phyloP scores from a whole-genome alignment of 2,888 invertebrate genomes.

The Sarcophaga rosellei region DNA sequence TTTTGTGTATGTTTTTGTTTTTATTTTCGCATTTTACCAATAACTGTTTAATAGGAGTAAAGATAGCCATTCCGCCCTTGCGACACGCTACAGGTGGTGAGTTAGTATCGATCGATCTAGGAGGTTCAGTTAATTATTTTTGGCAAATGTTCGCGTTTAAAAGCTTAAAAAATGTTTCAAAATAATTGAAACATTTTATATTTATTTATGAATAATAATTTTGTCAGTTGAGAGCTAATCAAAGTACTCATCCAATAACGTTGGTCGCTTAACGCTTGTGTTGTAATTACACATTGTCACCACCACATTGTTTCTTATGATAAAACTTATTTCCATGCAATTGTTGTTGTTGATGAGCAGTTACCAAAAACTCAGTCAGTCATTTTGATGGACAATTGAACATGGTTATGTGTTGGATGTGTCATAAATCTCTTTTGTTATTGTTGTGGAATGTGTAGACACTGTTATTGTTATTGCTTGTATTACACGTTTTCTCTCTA shows the following conservation, averaged over 20 bases:
- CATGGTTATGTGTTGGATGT: neutral
- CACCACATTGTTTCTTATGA: neutral
- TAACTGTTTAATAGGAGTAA: conserved; percentile 11
- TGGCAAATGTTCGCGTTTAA: no score
- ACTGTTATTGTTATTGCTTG: neutral
- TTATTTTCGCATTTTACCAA: conserved; percentile 3
- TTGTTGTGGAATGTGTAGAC: neutral
- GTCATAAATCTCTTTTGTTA: neutral
- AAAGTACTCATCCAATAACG: no score
- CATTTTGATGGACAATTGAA: neutral
- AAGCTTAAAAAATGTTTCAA: no score
- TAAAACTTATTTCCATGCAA: neutral
- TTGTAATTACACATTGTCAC: neutral
- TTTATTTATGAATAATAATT: neutral
- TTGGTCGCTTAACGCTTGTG: neutral
- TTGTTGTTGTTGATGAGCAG: neutral
- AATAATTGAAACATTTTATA: no score
- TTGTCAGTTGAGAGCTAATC: neutral
- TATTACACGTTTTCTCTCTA: neutral
- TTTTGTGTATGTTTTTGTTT: conserved; percentile 1
- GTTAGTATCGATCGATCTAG: neutral
- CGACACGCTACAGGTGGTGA: conserved; percentile 11
- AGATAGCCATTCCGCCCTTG: neutral
- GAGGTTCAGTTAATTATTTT: neutral
- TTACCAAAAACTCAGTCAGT: no score